Evolutionary conservation across 2,888 invertebrate species (phyloP).

Genomic region (Plagiodera versicolora): DNA sequence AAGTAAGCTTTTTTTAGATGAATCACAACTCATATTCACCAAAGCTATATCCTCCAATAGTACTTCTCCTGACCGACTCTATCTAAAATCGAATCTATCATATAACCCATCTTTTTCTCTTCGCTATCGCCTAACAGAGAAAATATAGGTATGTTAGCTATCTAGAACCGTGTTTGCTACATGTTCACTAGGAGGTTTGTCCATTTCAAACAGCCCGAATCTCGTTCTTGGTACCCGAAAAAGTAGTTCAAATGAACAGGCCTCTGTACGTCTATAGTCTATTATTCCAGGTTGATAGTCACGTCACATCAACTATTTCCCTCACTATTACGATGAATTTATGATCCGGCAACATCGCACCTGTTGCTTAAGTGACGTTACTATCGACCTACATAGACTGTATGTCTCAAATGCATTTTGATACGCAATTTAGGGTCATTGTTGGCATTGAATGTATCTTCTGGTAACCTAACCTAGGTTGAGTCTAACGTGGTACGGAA

Average conservation of each 20-base stretch:
- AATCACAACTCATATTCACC: too few species aligned
- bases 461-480: constrained; percentile 49
- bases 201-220: constrained; percentile 15
- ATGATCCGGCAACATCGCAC: too few species aligned
- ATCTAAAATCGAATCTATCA: constrained; percentile 37
- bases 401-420: too few species aligned
- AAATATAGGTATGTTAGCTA: constrained; percentile 55
- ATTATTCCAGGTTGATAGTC: too few species aligned
- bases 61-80: constrained; percentile 20
- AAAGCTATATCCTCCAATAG: too few species aligned
- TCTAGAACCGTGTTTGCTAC: constrained; percentile 30
- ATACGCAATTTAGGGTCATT: too few species aligned
- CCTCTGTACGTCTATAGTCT: constrained; percentile 13
- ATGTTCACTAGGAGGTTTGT: constrained; percentile 24
- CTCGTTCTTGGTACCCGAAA: too few species aligned
- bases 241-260: constrained; percentile 16
- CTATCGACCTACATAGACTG: too few species aligned
- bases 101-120: constrained; percentile 48
- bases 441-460: constrained; percentile 23
- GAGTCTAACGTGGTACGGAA: constrained; percentile 43
- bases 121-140: constrained; percentile 56
- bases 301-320: too few species aligned
- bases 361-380: too few species aligned
- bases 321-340: too few species aligned
- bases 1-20: too few species aligned